Evolutionary conservation across 2,888 invertebrate genomes (phyloP).

Genomic region (Polydrusus pterygomalis): DNA sequence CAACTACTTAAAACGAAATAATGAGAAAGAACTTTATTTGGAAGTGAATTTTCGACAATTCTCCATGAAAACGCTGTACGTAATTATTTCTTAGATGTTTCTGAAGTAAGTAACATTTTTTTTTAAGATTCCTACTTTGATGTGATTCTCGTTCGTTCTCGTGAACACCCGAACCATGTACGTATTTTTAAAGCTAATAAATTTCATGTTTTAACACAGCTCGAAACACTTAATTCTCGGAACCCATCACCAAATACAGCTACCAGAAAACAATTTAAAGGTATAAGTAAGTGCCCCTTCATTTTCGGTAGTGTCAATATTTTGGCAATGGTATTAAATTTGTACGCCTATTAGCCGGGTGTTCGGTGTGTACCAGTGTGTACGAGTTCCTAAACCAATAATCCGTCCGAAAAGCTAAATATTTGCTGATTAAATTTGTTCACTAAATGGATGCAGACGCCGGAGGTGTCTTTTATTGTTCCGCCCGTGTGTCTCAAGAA

Average conservation of each 20-base stretch:
- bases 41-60: no score
- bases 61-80: no score
- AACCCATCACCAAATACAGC: conserved; percentile 46
- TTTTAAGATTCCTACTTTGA: no score
- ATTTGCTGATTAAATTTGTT: conserved; percentile 67
- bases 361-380: conserved; percentile 11
- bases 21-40: no score
- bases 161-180: no score
- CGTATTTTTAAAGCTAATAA: conserved; percentile 34
- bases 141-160: no score
- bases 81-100: no score
- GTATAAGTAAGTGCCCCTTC: conserved; percentile 40
- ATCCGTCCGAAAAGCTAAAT: conserved; percentile 65
- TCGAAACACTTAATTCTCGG: conserved; percentile 44
- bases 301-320: conserved; percentile 48
- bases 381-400: conserved; percentile 65
- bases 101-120: no score
- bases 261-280: conserved; percentile 38
- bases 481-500: conserved; percentile 56
- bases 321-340: conserved; percentile 56
- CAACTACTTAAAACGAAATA: no score
- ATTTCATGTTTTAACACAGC: conserved; percentile 47
- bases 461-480: conserved; percentile 63
- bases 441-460: conserved; percentile 70
- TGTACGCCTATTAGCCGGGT: conserved; percentile 54